Evolutionary conservation across 2,113 vertebrate species (phyloP).

Genomic region (Cinclus cinclus): DNA sequence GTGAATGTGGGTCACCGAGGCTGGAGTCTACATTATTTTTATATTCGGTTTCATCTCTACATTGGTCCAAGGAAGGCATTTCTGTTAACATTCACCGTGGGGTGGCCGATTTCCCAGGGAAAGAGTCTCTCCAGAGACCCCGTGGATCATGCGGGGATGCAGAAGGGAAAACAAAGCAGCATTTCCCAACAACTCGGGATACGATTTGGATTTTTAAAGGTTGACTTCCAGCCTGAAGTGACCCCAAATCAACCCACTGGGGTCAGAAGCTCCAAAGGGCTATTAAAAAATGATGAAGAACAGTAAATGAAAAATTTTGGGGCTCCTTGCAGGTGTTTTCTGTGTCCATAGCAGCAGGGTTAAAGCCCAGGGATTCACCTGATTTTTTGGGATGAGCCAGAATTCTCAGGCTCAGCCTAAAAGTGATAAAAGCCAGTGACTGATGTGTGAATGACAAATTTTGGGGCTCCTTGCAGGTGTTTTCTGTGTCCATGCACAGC

Average conservation of each 20-base stretch:
- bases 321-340: not conserved
- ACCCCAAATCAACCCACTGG: not conserved
- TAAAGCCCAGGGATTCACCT: not conserved
- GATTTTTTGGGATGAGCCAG: not conserved
- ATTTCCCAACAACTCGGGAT: not conserved
- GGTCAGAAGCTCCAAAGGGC: not conserved
- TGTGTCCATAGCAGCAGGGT: not conserved
- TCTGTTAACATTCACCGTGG: rapidly evolving
- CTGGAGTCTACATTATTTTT: not conserved
- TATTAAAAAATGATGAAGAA: not conserved
- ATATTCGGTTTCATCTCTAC: not conserved
- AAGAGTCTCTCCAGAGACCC: not conserved
- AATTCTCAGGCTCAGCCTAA: not conserved
- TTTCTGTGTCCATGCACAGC: not conserved
- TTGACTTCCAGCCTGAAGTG: not conserved
- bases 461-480: too few species aligned
- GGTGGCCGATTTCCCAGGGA: not conserved
- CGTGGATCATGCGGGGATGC: rapidly evolving
- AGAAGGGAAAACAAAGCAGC: not conserved
- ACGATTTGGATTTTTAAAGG: not conserved
- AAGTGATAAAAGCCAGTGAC: too few species aligned
- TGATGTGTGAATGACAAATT: too few species aligned
- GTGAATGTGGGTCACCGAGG: not conserved
- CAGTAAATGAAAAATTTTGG: not conserved
- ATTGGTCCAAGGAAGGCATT: not conserved